Conservation (phyloP, 2,797 vertebrate species). For the Dendrocincla tyrannina region DNA sequence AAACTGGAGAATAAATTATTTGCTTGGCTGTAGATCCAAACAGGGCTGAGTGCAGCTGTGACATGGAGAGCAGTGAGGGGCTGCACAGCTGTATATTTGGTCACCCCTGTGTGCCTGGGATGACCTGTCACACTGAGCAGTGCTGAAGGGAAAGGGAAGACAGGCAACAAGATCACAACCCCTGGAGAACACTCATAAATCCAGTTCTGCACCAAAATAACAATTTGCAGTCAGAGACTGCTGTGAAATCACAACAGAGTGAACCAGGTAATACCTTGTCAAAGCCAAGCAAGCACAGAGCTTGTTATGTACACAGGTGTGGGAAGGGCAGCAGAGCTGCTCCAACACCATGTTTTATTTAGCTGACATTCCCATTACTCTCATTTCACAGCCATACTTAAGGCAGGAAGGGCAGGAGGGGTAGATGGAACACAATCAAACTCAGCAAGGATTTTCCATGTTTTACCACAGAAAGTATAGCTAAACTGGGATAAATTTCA, state of each 20-base stretch:
- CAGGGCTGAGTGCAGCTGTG: not conserved
- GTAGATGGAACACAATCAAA: not conserved
- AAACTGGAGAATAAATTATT: not conserved
- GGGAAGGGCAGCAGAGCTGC: not conserved
- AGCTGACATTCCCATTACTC: not conserved
- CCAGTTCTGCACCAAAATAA: not conserved
- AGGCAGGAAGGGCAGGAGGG: not conserved
- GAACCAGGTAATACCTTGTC: not conserved
- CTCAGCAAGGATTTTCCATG: not conserved
- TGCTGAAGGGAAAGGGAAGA: not conserved
- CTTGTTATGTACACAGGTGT: not conserved
- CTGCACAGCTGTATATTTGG: not conserved
- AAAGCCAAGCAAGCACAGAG: not conserved
- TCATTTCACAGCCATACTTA: not conserved
- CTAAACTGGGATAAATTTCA: not conserved
- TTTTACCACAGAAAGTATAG: not conserved
- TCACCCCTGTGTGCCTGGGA: not conserved
- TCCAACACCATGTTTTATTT: not conserved
- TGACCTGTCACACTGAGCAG: not conserved
- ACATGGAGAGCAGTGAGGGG: not conserved
- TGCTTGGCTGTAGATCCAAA: not conserved
- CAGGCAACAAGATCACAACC: not conserved
- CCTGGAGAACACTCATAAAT: not conserved
- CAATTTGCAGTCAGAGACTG: not conserved
- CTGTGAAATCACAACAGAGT: not conserved